These are phyloP conservation scores for Catharus fuscescens DNA, from an alignment of 2,113 vertebrate species.

Conservation along the genomic window DNA sequence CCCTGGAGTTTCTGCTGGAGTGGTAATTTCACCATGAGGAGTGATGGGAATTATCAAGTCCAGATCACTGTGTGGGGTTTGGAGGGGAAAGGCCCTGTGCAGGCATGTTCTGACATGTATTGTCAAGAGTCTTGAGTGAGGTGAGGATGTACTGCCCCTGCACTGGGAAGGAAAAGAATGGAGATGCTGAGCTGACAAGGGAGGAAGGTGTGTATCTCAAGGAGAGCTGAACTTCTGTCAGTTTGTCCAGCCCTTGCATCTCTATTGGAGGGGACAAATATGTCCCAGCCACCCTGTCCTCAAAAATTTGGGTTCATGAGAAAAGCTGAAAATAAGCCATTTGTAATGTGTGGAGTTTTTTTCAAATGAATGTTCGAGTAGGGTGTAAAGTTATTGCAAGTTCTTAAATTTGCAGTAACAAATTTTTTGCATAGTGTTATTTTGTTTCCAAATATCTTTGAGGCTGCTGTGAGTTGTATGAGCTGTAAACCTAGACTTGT, in stretches of 20 bases:
- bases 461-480: not conserved
- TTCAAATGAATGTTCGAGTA: not conserved
- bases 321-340: not conserved
- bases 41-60: not conserved
- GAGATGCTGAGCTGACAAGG: not conserved
- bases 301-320: not conserved
- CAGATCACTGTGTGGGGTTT: not conserved
- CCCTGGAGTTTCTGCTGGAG: not conserved
- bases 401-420: not conserved
- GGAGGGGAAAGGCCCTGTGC: not conserved
- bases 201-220: accelerated
- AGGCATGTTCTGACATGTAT: not conserved
- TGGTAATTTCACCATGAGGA: not conserved
- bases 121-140: not conserved
- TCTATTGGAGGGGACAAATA: not conserved
- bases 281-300: accelerated
- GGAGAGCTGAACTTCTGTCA: not conserved
- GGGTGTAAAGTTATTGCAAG: not conserved
- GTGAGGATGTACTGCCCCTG: not conserved
- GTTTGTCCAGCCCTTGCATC: not conserved
- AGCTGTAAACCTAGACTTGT: not conserved
- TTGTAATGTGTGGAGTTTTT: not conserved
- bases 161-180: not conserved
- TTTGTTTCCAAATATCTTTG: not conserved
- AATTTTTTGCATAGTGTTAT: not conserved